phyloP scores from a whole-genome alignment of 2,797 vertebrate species.

The Triplophysa bombifrons region DNA sequence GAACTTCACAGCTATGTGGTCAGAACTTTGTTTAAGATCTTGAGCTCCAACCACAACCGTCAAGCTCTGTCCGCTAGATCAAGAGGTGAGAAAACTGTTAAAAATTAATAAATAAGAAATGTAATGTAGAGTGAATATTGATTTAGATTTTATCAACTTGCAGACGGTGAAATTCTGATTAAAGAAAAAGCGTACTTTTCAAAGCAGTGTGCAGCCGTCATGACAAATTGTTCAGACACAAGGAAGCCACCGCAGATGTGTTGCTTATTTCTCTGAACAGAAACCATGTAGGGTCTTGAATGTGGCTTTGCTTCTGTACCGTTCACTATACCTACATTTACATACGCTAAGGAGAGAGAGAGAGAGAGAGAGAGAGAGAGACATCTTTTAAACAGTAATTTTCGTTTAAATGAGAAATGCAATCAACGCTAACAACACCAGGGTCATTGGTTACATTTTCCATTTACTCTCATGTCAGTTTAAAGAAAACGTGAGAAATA shows the following conservation, averaged over 20 bases:
- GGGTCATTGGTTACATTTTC: too few species aligned
- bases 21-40: not conserved
- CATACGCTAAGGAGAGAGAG: conserved; percentile 39
- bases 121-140: not conserved
- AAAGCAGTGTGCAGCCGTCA: conserved; percentile 73
- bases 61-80: conserved; percentile 41
- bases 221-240: conserved; percentile 64
- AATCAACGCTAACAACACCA: too few species aligned
- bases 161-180: not conserved
- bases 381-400: too few species aligned
- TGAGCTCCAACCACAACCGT: conserved; percentile 57
- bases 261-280: conserved; percentile 51
- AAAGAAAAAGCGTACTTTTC: conserved; percentile 11
- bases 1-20: conserved; percentile 43
- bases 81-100: not conserved
- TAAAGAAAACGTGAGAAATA: too few species aligned
- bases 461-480: too few species aligned
- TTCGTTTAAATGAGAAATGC: too few species aligned
- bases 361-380: not conserved
- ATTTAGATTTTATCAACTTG: not conserved
- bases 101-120: not conserved
- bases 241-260: conserved; percentile 74
- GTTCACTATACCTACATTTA: conserved; percentile 56
- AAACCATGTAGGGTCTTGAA: conserved; percentile 72
- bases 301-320: conserved; percentile 30